phyloP scores from a whole-genome alignment of 2,797 vertebrate species.

The Rhinatrema bivittatum region DNA sequence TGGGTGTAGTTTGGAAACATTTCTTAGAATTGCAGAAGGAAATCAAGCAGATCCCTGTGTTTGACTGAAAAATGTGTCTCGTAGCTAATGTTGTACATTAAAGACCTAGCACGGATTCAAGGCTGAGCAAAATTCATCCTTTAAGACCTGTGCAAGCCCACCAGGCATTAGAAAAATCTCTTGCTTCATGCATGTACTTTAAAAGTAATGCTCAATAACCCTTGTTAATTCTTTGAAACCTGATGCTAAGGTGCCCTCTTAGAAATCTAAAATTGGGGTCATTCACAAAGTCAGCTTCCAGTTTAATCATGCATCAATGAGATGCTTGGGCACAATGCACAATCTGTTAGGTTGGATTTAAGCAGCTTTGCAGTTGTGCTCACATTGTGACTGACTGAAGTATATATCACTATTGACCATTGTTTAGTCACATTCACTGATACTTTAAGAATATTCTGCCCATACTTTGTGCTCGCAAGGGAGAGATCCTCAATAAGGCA shows the following conservation, averaged over 20 bases:
- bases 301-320: neutral
- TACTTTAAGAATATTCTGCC: too few relatives aligned
- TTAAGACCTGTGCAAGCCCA: slow-evolving; percentile 29
- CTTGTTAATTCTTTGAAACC: slow-evolving; percentile 14
- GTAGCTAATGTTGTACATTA: slow-evolving; percentile 23
- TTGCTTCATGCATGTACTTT: slow-evolving; percentile 24
- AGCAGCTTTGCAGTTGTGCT: neutral
- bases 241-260: slow-evolving; percentile 21
- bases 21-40: slow-evolving; percentile 21
- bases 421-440: too few relatives aligned
- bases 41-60: slow-evolving; percentile 30
- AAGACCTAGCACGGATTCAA: slow-evolving; percentile 26
- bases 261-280: slow-evolving; percentile 15
- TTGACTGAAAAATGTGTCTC: slow-evolving; percentile 38
- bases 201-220: slow-evolving; percentile 22
- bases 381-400: neutral
- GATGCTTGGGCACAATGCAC: neutral
- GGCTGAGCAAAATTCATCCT: slow-evolving; percentile 30
- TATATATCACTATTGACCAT: too few relatives aligned
- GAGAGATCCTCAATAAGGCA: too few relatives aligned
- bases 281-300: slow-evolving; percentile 17
- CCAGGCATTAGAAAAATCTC: slow-evolving; percentile 30
- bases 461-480: too few relatives aligned
- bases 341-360: slow-evolving; percentile 6
- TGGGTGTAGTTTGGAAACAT: slow-evolving; percentile 11